Evolutionary conservation across 1,140 invertebrate genomes (phyloP).

Genomic region (Microplitis mediator): DNA sequence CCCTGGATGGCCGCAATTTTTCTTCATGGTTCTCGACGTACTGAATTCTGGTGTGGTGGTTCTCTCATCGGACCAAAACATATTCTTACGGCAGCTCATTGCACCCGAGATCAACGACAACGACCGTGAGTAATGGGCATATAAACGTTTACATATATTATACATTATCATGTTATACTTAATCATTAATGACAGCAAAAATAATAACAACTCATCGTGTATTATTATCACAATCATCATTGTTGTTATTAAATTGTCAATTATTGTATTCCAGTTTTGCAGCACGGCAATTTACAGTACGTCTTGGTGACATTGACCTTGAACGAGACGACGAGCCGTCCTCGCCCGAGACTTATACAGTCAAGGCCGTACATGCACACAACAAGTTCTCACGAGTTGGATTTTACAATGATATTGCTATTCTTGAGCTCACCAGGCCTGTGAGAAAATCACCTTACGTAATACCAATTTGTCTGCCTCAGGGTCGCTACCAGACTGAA

Average conservation of each 20-base stretch:
- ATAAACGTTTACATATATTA: too few relatives aligned
- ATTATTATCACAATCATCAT: background rate
- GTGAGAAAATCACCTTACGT: constrained; percentile 83
- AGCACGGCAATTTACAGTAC: constrained; percentile 83
- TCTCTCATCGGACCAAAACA: constrained; percentile 81
- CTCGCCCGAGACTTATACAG: constrained; percentile 76
- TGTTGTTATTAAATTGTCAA: background rate
- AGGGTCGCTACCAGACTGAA: constrained; percentile 62
- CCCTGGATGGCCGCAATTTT: constrained; percentile 95
- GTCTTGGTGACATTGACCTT: constrained; percentile 87
- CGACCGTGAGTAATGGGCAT: constrained; percentile 73
- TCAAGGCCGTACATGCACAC: constrained; percentile 79
- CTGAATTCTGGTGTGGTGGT: constrained; percentile 94
- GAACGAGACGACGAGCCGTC: constrained; percentile 81
- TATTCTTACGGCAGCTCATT: constrained; percentile 91
- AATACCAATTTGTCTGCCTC: constrained; percentile 86
- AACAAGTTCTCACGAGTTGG: constrained; percentile 81
- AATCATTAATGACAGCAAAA: background rate
- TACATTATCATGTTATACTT: too few relatives aligned
- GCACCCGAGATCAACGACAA: constrained; percentile 83
- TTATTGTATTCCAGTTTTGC: constrained; percentile 70
- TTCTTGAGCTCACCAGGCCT: constrained; percentile 75
- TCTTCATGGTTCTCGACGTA: constrained; percentile 80
- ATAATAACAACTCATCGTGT: background rate
- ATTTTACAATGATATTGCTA: constrained; percentile 91